Evolutionary conservation across 2,888 invertebrate species (phyloP).

Genomic region (Notocelia uddmanniana): DNA sequence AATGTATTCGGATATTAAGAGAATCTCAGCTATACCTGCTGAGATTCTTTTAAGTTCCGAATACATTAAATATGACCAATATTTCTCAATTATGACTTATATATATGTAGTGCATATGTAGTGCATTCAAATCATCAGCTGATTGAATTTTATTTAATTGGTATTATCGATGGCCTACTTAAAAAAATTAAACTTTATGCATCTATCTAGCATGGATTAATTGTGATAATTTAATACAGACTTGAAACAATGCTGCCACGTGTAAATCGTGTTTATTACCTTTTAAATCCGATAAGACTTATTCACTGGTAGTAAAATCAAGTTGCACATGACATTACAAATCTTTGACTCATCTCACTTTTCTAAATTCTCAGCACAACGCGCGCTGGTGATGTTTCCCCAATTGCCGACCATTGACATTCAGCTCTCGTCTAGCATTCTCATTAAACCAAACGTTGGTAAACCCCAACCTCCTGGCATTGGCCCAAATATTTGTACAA

Average conservation of each 20-base stretch:
- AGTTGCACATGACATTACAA: too few relatives aligned
- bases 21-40: not conserved
- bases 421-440: not conserved
- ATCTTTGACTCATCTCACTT: constrained; percentile 13
- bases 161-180: too few relatives aligned
- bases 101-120: too few relatives aligned
- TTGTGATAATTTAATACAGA: too few relatives aligned
- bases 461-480: constrained; percentile 34
- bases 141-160: not conserved
- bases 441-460: constrained; percentile 12
- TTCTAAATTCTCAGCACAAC: not conserved
- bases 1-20: too few relatives aligned
- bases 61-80: not conserved
- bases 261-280: not conserved
- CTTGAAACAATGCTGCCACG: too few relatives aligned
- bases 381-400: not conserved
- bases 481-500: constrained; percentile 39
- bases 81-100: too few relatives aligned
- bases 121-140: not conserved
- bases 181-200: too few relatives aligned
- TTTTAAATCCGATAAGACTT: not conserved
- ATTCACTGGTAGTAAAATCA: not conserved
- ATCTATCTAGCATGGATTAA: not conserved
- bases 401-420: constrained; percentile 1
- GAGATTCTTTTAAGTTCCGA: not conserved